Percentiles rank a stretch among this genome's conserved stretches.
These are phyloP conservation scores for Serilophus lunatus DNA, from an alignment of 2,113 vertebrate genomes.

Conservation along the genomic window DNA sequence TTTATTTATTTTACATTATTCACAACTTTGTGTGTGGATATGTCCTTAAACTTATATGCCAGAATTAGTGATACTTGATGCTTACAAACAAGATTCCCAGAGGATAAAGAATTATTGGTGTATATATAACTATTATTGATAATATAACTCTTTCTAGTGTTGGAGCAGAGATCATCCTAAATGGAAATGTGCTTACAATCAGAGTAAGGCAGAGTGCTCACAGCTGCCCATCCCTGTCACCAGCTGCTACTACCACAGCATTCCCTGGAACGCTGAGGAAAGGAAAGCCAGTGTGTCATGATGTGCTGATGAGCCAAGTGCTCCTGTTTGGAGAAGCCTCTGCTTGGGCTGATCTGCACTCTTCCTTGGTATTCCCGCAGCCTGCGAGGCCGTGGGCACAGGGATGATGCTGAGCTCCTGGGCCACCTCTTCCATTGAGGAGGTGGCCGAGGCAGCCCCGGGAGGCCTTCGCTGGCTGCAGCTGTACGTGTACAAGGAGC, in stretches of 20 bases:
- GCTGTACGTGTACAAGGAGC: conserved; percentile 92
- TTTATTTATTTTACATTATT: not conserved
- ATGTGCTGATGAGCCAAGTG: fast-evolving
- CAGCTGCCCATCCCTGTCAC: not conserved
- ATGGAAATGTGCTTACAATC: not conserved
- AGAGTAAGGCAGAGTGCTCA: not conserved
- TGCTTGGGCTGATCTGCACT: not conserved
- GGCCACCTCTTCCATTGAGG: conserved; percentile 93
- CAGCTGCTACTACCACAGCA: fast-evolving
- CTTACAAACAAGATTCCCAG: not conserved
- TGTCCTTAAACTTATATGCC: not conserved
- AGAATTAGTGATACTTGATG: not conserved
- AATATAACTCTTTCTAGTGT: not conserved
- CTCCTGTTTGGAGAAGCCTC: not conserved
- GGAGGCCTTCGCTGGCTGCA: conserved; percentile 82
- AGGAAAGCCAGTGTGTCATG: not conserved
- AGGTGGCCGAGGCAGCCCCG: conserved; percentile 79
- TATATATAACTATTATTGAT: too few relatives aligned
- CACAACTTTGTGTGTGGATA: not conserved
- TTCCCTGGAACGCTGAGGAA: not conserved
- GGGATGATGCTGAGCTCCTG: conserved; percentile 98
- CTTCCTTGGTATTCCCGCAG: conserved; percentile 52
- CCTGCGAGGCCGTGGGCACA: conserved; percentile 80
- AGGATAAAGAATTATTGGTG: not conserved
- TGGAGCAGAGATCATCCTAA: not conserved